A percentile compares a stretch with the other conserved stretches of the same genome.
Evolutionary conservation across 2,113 vertebrate genomes (phyloP).

Genomic region (rabbit (Oryctolagus cuniculus)): DNA sequence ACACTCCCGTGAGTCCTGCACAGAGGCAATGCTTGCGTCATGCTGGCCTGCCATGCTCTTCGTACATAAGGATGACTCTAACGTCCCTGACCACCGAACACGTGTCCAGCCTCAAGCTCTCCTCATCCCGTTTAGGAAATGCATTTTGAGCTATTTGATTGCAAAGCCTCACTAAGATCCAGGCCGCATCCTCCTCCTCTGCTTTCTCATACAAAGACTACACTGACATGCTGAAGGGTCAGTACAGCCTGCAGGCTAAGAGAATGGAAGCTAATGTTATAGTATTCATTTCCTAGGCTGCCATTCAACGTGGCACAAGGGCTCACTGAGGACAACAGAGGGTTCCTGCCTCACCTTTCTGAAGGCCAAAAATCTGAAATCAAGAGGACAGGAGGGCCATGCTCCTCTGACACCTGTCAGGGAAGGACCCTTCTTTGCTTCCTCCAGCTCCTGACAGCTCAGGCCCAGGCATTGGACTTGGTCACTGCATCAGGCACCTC

Average conservation of each 20-base stretch:
- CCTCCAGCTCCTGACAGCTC: not conserved
- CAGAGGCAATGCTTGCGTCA: not conserved
- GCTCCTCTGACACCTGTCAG: not conserved
- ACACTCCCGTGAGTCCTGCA: too few species aligned
- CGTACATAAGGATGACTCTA: not conserved
- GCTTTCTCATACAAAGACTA: not conserved
- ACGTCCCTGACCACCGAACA: not conserved
- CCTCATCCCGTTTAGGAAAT: not conserved
- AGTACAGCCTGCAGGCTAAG: not conserved
- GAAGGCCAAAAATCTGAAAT: not conserved
- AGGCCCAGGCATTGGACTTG: not conserved
- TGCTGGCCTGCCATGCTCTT: not conserved
- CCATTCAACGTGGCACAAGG: not conserved
- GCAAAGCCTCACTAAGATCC: not conserved
- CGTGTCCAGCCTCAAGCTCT: not conserved
- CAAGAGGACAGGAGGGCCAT: not conserved
- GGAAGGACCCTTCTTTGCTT: not conserved
- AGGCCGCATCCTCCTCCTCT: not conserved
- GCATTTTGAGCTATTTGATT: conserved; percentile 21
- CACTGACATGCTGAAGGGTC: not conserved
- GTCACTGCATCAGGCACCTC: not conserved
- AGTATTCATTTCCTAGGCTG: not conserved
- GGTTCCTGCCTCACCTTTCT: not conserved
- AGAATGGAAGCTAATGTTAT: not conserved
- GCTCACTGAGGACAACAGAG: not conserved